Evolutionary conservation across 1,140 invertebrate genomes (phyloP).

Genomic region (Triops longicaudatus): DNA sequence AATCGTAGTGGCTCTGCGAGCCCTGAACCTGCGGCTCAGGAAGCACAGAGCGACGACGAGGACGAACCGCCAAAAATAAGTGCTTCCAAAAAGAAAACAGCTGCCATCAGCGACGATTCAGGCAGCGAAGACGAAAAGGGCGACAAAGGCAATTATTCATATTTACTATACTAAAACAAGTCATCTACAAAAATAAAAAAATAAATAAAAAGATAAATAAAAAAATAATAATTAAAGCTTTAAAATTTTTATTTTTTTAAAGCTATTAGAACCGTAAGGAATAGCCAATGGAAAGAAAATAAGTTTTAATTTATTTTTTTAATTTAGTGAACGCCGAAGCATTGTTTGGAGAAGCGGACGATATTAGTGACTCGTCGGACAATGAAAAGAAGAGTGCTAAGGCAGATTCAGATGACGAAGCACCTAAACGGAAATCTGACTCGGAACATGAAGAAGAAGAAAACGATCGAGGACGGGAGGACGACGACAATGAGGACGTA

Average conservation of each 20-base stretch:
- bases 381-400: conserved; percentile 23
- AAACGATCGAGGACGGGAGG: conserved; percentile 29
- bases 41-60: not conserved
- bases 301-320: not conserved
- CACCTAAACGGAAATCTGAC: conserved; percentile 39
- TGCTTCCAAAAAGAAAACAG: not conserved
- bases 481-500: conserved; percentile 23
- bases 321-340: conserved; percentile 51
- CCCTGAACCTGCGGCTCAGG: not conserved
- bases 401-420: conserved; percentile 55
- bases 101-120: not conserved
- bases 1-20: not conserved
- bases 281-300: not conserved
- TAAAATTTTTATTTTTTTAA: too few species aligned
- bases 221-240: too few species aligned
- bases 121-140: not conserved
- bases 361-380: conserved; percentile 58
- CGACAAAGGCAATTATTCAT: not conserved
- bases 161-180: too few species aligned
- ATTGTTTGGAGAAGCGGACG: conserved; percentile 85
- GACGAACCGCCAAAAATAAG: not conserved
- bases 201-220: too few species aligned
- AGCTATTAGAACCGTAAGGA: too few species aligned
- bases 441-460: conserved; percentile 37
- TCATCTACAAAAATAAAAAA: too few species aligned